A percentile compares a stretch with the other conserved stretches of the same genome.
These are phyloP conservation scores for Hypsibius dujardini DNA, from an alignment of 1,140 invertebrate species.

Conservation along the genomic window DNA sequence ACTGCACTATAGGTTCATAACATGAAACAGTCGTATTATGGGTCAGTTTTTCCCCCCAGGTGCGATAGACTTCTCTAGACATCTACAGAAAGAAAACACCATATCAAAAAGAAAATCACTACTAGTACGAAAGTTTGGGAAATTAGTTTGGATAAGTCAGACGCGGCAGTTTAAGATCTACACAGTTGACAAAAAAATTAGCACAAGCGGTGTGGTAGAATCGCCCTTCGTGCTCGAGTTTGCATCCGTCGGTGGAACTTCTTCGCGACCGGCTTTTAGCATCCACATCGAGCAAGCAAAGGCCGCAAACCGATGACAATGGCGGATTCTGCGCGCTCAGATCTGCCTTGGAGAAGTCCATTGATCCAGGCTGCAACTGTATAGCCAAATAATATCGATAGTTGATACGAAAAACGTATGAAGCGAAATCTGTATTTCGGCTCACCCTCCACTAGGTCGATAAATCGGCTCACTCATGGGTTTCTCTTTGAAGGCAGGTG, in stretches of 20 bases:
- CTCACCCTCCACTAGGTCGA: conserved; percentile 12
- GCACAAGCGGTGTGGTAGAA: conserved; percentile 47
- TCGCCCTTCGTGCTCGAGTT: conserved; percentile 40
- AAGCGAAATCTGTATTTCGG: neutral
- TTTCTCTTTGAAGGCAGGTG: neutral
- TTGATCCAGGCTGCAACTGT: conserved; percentile 29
- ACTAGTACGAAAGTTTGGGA: too few relatives aligned
- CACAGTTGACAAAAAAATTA: conserved; percentile 49
- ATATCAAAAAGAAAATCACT: too few relatives aligned
- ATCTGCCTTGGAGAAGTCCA: conserved; percentile 27
- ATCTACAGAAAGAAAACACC: too few relatives aligned
- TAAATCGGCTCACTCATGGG: neutral
- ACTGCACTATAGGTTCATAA: too few relatives aligned
- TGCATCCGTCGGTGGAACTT: conserved; percentile 26
- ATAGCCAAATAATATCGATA: conserved; percentile 23
- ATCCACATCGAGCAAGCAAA: conserved; percentile 35
- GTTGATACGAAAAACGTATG: too few relatives aligned
- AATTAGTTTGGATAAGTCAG: conserved; percentile 25
- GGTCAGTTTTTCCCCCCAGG: too few relatives aligned
- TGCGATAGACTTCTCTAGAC: too few relatives aligned
- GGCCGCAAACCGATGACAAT: conserved; percentile 32
- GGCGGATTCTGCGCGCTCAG: conserved; percentile 28
- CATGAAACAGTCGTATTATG: too few relatives aligned
- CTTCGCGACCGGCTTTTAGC: conserved; percentile 22
- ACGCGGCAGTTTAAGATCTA: conserved; percentile 42